These are phyloP conservation scores for Arge pagana DNA, from an alignment of 2,888 invertebrate species.

Conservation along the genomic window DNA sequence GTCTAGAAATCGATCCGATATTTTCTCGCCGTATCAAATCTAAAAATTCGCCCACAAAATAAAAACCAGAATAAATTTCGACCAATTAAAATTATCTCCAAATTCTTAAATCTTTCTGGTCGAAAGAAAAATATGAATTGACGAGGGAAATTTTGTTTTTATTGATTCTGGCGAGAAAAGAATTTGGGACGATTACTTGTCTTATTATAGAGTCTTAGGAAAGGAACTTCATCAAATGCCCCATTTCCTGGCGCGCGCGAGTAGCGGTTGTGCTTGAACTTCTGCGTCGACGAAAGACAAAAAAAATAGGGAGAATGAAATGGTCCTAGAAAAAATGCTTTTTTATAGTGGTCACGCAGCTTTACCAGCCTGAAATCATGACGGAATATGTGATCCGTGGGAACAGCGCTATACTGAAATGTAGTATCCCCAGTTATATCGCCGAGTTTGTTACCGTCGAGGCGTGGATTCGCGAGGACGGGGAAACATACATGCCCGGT, in stretches of 20 bases:
- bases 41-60: neutral
- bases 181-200: no score
- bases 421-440: constrained; percentile 76
- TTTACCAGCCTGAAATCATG: constrained; percentile 73
- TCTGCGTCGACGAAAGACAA: no score
- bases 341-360: constrained; percentile 74
- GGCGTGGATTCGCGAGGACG: constrained; percentile 72
- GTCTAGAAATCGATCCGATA: no score
- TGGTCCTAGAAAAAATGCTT: constrained; percentile 29
- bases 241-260: constrained; percentile 17
- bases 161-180: no score
- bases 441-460: constrained; percentile 74
- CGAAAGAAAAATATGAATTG: neutral
- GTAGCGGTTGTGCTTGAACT: no score
- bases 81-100: no score
- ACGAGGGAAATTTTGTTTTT: no score
- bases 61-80: neutral
- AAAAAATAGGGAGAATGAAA: neutral
- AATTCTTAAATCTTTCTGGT: no score
- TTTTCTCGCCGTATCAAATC: no score
- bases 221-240: no score
- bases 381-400: constrained; percentile 76
- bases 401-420: constrained; percentile 73
- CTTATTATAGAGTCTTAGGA: no score
- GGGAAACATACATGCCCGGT: constrained; percentile 56